These are phyloP conservation scores for Xylocopa sonorina DNA, from an alignment of 1,140 invertebrate genomes.

Conservation along the genomic window DNA sequence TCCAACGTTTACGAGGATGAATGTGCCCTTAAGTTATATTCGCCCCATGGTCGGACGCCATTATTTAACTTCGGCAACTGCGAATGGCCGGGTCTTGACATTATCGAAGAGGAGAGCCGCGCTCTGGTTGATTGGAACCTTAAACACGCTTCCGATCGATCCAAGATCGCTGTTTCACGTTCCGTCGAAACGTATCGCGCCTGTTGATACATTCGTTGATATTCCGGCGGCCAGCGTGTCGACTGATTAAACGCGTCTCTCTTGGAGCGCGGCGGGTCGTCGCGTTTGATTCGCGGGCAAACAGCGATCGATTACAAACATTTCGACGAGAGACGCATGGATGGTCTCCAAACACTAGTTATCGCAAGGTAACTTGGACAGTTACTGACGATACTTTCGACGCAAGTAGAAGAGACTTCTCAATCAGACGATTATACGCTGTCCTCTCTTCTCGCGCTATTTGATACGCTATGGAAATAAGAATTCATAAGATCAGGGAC, in stretches of 20 bases:
- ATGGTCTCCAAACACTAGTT: too few relatives aligned
- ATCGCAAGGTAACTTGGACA: too few relatives aligned
- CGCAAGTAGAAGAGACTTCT: too few relatives aligned
- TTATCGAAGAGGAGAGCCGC: conserved; percentile 18
- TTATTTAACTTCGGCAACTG: conserved; percentile 52
- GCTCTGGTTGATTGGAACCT: conserved; percentile 44
- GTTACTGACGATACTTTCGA: too few relatives aligned
- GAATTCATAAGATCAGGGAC: too few relatives aligned
- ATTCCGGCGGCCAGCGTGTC: too few relatives aligned
- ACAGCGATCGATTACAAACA: neutral
- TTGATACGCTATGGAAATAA: too few relatives aligned
- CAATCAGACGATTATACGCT: too few relatives aligned
- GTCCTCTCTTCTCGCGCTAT: too few relatives aligned
- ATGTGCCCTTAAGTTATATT: conserved; percentile 58
- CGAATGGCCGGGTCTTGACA: conserved; percentile 17
- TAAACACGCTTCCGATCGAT: conserved; percentile 29
- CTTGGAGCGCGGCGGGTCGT: too few relatives aligned
- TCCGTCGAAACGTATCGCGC: neutral
- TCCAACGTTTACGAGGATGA: conserved; percentile 62
- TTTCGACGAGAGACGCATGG: neutral
- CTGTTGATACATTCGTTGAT: neutral
- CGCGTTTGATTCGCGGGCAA: too few relatives aligned
- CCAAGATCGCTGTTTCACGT: neutral
- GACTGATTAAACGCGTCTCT: conserved; percentile 1
- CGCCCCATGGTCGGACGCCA: conserved; percentile 39